A percentile compares a stretch with the other conserved stretches of the same genome.
Conservation (phyloP, 2,113 vertebrate species). For the Tamias sibiricus region DNA sequence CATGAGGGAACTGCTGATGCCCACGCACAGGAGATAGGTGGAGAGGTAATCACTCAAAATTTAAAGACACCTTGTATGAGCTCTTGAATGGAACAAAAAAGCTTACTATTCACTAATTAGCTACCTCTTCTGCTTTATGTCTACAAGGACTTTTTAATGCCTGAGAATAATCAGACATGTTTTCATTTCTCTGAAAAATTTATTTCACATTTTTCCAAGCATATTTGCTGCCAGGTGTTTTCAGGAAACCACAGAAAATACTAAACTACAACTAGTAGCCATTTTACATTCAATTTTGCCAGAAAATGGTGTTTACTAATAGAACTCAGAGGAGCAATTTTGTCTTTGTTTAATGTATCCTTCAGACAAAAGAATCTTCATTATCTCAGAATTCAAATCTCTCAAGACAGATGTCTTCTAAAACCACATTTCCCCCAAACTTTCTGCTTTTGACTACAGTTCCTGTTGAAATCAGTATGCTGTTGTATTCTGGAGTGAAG, state of each 20-base stretch:
- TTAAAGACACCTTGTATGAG: background rate
- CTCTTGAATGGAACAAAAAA: background rate
- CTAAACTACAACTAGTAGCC: conserved; percentile 40
- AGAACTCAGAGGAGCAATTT: conserved; percentile 43
- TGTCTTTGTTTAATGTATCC: background rate
- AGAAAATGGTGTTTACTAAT: conserved; percentile 33
- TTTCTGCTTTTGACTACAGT: background rate
- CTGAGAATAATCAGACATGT: background rate
- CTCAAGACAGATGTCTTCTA: background rate
- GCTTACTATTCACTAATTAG: background rate
- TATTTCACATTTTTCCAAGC: conserved; percentile 33
- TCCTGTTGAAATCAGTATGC: background rate
- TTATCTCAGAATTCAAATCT: background rate
- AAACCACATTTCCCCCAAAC: background rate
- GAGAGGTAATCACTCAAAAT: background rate
- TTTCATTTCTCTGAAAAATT: conserved; percentile 22
- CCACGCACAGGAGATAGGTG: background rate
- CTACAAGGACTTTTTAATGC: background rate
- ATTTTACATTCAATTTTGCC: conserved; percentile 53
- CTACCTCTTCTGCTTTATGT: background rate
- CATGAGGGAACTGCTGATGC: background rate
- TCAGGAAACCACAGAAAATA: background rate
- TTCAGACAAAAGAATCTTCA: conserved; percentile 14
- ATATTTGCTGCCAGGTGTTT: conserved; percentile 41
- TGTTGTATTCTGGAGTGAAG: background rate